Percentiles rank a stretch among this genome's conserved stretches.
Conservation (phyloP, 2,113 vertebrate genomes). For the Periophthalmodon schlosseri region DNA sequence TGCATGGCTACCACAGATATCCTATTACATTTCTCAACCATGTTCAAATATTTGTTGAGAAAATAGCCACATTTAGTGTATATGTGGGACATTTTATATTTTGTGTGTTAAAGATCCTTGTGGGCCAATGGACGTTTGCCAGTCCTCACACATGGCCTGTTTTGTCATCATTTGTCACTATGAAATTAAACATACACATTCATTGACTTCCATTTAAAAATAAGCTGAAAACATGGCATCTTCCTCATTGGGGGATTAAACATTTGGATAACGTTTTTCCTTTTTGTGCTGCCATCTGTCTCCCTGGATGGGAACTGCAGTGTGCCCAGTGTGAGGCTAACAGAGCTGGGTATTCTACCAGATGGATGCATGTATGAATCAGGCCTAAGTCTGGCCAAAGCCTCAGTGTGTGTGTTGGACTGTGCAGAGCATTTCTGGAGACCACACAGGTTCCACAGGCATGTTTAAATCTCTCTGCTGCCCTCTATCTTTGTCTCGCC, state of each 20-base stretch:
- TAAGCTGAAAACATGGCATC: slow-evolving; percentile 62
- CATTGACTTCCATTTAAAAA: slow-evolving; percentile 70
- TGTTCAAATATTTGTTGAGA: slow-evolving; percentile 4
- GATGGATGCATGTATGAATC: slow-evolving; percentile 79
- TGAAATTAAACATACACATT: slow-evolving; percentile 72
- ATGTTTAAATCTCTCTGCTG: slow-evolving; percentile 90
- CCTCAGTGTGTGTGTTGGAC: slow-evolving; percentile 78
- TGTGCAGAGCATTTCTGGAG: slow-evolving; percentile 86
- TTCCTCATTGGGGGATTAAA: slow-evolving; percentile 50
- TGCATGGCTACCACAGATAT: slow-evolving; percentile 8
- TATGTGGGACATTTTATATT: slow-evolving; percentile 9
- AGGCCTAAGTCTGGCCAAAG: slow-evolving; percentile 73
- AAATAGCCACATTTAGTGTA: neutral
- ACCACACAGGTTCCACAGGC: slow-evolving; percentile 92
- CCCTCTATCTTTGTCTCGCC: slow-evolving; percentile 92
- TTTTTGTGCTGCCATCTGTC: slow-evolving; percentile 52
- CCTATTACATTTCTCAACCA: slow-evolving; percentile 28
- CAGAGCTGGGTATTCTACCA: slow-evolving; percentile 75
- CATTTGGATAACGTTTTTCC: slow-evolving; percentile 65
- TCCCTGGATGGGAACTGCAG: slow-evolving; percentile 65
- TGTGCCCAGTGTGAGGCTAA: slow-evolving; percentile 47
- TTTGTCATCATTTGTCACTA: slow-evolving; percentile 68
- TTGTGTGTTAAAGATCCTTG: slow-evolving; percentile 28
- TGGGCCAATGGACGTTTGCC: slow-evolving; percentile 51
- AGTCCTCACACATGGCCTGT: slow-evolving; percentile 44